Conservation (phyloP, 1,140 invertebrate genomes). For the Macrosteles quadrilineatus region DNA sequence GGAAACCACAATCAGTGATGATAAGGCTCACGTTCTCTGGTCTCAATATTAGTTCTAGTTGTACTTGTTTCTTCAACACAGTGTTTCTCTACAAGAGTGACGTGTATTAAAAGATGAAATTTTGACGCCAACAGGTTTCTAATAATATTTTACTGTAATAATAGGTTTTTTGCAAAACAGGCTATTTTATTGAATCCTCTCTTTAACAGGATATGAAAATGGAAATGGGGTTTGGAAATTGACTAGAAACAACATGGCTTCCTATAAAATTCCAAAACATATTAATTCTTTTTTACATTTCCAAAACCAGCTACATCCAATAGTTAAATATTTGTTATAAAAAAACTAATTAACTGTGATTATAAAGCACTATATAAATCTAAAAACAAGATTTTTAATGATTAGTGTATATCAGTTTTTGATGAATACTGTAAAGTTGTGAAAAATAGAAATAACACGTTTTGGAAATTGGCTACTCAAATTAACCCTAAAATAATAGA, state of each 20-base stretch:
- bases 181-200: conserved; percentile 28
- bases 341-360: conserved; percentile 21
- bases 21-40: no score
- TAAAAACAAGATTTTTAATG: conserved; percentile 18
- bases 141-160: no score
- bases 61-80: no score
- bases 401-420: conserved; percentile 5
- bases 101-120: no score
- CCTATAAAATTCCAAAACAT: conserved; percentile 25
- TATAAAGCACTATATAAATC: conserved; percentile 24
- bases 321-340: conserved; percentile 9
- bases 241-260: conserved; percentile 28
- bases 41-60: no score
- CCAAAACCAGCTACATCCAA: conserved; percentile 29
- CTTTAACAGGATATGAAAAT: conserved; percentile 23
- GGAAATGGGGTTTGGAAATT: conserved; percentile 16
- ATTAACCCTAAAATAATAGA: no score
- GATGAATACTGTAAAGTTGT: not conserved
- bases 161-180: conserved; percentile 1
- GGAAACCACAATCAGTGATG: no score
- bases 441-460: conserved; percentile 4
- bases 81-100: no score
- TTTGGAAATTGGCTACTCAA: conserved; percentile 18
- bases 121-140: no score
- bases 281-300: conserved; percentile 18